Conservation (phyloP, 2,888 invertebrate genomes). For the Tiliacea aurago region DNA sequence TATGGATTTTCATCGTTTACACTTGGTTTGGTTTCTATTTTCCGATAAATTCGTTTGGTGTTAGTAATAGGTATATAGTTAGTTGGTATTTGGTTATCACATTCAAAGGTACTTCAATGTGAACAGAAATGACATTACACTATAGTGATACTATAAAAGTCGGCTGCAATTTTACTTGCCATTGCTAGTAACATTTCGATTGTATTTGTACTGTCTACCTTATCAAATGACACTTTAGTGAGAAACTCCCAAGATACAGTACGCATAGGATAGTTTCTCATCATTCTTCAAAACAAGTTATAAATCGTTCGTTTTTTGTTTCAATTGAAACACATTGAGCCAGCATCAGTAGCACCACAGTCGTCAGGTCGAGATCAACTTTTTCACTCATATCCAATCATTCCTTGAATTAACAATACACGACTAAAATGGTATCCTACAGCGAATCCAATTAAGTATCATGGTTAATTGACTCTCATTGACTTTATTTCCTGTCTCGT, state of each 20-base stretch:
- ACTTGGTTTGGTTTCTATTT: neutral
- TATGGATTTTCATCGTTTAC: neutral
- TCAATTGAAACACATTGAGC: constrained; percentile 16
- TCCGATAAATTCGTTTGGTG: neutral
- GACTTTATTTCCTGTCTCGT: constrained; percentile 73
- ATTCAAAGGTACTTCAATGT: neutral
- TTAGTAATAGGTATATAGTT: neutral
- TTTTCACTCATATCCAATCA: constrained; percentile 42
- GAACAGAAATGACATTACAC: neutral
- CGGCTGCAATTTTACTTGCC: neutral
- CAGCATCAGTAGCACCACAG: neutral
- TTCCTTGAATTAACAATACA: constrained; percentile 51
- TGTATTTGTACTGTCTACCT: neutral
- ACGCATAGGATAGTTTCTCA: constrained; percentile 1
- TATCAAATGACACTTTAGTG: neutral
- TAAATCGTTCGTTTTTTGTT: constrained; percentile 29
- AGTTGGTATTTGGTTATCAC: neutral
- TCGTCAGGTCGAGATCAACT: constrained; percentile 13
- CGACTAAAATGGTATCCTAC: constrained; percentile 55
- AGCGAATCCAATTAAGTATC: constrained; percentile 67
- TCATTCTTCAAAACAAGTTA: constrained; percentile 47
- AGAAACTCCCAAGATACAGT: constrained; percentile 13
- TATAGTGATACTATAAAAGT: neutral
- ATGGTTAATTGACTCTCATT: constrained; percentile 79
- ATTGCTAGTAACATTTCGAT: neutral